These are phyloP conservation scores for Drosophila birchii DNA, from an alignment of 2,888 invertebrate genomes.

Conservation along the genomic window DNA sequence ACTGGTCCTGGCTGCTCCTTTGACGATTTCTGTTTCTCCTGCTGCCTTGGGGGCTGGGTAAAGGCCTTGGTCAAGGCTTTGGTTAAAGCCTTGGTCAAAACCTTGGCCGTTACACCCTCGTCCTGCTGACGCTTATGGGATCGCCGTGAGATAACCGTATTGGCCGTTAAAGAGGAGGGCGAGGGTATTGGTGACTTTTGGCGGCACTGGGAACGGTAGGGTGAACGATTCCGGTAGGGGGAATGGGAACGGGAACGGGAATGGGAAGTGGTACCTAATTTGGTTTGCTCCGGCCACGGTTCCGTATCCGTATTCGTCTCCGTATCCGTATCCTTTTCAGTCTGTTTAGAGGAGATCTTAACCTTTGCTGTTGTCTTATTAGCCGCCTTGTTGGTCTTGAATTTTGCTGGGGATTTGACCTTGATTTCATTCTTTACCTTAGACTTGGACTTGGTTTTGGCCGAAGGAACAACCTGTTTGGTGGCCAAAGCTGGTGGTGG, in stretches of 20 bases:
- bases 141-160: background rate
- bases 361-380: too few relatives aligned
- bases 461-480: fast-evolving
- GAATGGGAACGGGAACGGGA: background rate
- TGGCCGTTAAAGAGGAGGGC: background rate
- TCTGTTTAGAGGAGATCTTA: too few relatives aligned
- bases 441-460: background rate
- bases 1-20: background rate
- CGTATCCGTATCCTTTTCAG: too few relatives aligned
- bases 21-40: background rate
- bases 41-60: background rate
- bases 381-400: too few relatives aligned
- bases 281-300: background rate
- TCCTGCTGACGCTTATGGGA: background rate
- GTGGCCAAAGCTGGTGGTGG: background rate
- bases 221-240: background rate
- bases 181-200: background rate
- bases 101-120: background rate
- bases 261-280: background rate
- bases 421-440: background rate
- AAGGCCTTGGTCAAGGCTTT: background rate
- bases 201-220: background rate
- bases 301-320: background rate
- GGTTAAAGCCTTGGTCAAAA: background rate
- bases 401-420: background rate